Evolutionary conservation across 1,140 invertebrate species (phyloP), one percentile per base, ranked within the genome.

Genomic region (Pachypeltis micranthus): DNA sequence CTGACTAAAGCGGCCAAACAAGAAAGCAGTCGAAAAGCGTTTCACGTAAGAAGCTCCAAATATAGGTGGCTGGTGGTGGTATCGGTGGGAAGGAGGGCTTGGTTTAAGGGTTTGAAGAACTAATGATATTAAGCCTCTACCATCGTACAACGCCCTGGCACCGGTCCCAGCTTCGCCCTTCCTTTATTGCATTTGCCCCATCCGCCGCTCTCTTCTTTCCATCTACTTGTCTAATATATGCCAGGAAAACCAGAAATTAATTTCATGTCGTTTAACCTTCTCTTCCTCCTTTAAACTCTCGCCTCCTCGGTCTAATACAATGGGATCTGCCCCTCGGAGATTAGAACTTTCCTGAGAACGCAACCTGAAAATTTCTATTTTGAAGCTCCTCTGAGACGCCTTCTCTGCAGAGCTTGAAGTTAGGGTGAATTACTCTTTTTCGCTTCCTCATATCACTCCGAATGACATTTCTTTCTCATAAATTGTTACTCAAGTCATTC

Each of bases 161-260:
- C 7, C 47, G n/a, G 21, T 51, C 47, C 47, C 47, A 51, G 47
- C 47, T 51, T 51, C 47, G 12, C 10, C 47, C 47, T 51, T 51
- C 7, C 47, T 21, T 39, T 39, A 7, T 39, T 39, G 7, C 34
- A 7, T 39, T n/a, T 39, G 7, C n/a, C 34, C n/a, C 34, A 39
- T 39, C 34, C 34, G n/a, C 34, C 34, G 7, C 10, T 21, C 19
- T 51, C 19, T 21, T 16, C 21, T 4, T 21, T 51, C 47, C 10
- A 21, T 51, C 47, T 51, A 21, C 47, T 51, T 51, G 47, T 51
- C 47, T 51, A 51, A 51, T 51, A 51, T 51, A 51, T 51, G 47
- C 47, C 47, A 51, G 47, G 47, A 51, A 51, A 51, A 51, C 47
- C 47, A 51, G 47, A 51, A 51, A 51, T 51, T 51, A 51, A 51